These are phyloP conservation scores for Drosophila punjabiensis DNA, from an alignment of 1,140 invertebrate genomes.

Conservation along the genomic window DNA sequence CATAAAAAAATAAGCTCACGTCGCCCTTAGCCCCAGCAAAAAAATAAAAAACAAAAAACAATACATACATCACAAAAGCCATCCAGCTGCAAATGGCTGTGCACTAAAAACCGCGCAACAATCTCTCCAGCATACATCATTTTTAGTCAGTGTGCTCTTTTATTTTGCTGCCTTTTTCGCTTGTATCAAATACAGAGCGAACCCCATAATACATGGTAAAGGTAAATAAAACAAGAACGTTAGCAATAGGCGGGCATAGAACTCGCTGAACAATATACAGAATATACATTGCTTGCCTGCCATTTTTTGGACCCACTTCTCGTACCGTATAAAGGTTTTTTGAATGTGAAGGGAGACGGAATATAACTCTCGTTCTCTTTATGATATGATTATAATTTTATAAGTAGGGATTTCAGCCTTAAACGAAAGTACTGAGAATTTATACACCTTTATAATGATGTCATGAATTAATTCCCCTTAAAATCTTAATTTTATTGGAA, in stretches of 20 bases:
- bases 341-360: neutral
- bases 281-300: neutral
- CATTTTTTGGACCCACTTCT: neutral
- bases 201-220: constrained; percentile 14
- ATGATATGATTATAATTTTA: neutral
- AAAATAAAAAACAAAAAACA: constrained; percentile 12
- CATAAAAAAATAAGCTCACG: constrained; percentile 25
- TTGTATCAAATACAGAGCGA: constrained; percentile 26
- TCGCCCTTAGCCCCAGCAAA: constrained; percentile 12
- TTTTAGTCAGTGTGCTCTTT: constrained; percentile 55
- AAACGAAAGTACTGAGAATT: neutral
- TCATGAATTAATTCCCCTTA: neutral
- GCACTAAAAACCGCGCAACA: constrained; percentile 66
- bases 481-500: neutral
- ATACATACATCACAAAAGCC: constrained; percentile 28
- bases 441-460: neutral
- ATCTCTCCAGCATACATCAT: constrained; percentile 70
- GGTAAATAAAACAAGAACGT: constrained; percentile 31
- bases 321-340: neutral
- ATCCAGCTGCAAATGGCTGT: constrained; percentile 42
- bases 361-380: neutral
- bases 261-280: neutral
- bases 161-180: constrained; percentile 29
- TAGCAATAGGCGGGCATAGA: neutral
- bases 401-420: neutral